Evolutionary conservation across 1,140 invertebrate species (phyloP), one percentile per base, ranked within the genome.

Genomic region (Camponotus vicinus): DNA sequence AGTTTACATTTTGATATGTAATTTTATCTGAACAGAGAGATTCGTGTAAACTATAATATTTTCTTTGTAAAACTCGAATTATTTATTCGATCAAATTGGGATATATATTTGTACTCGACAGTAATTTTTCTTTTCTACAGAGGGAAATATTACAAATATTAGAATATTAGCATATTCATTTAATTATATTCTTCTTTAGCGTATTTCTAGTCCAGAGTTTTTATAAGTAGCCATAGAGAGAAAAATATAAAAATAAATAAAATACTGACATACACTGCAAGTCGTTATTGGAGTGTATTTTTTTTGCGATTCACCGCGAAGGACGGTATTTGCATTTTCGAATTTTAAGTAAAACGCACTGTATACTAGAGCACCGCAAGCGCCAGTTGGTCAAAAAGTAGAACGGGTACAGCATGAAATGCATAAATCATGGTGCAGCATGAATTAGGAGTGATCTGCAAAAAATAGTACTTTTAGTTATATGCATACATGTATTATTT

Each of bases 381-480:
- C 63, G 52, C 34, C 34, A 32, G 63, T 69, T 69, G 45, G 64
- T 37, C 63, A 69, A 69, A 80, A 80, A 80, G 63, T 55, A 55
- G 77, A 79, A 32, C 45, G 76, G 13, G 40, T 37, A 7, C 57
- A 18, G 77, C 63, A 67, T 69, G 34, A 67, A 67, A 55, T 55
- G 45, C 34, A 79, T 67, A 67, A 67, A 79, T 79, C 76, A 79
- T 79, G 32, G 21, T 37, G 45, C 63, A 69, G 8, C 34, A 13
- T 80, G 77, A 80, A 69, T 80, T 80, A 80, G 32, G 77, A 80
- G 49, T 57, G 77, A 80, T 80, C 63, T 27, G 64, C 77, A 69
- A 52, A 79, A 40, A 69, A 13, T 27, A 21, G 34, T 57, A 27
- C 49, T 57, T 37, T 80, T 64, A 27, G 45, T n/a, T 15, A 57